Evolutionary conservation across 2,888 invertebrate species (phyloP).

Genomic region (Glaucopsyche alexis): DNA sequence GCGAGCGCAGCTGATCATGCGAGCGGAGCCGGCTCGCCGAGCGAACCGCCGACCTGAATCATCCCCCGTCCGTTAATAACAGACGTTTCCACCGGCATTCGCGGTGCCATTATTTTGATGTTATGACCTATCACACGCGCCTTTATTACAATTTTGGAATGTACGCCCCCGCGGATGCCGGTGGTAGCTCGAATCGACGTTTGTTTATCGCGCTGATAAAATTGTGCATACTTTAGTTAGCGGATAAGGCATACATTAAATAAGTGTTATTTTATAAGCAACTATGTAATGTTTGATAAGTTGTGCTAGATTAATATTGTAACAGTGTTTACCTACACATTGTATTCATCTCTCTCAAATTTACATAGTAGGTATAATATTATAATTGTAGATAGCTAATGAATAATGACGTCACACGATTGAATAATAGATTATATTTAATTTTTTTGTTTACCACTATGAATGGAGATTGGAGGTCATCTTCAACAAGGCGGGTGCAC

Average conservation of each 20-base stretch:
- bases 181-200: not conserved
- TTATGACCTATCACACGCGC: conserved; percentile 26
- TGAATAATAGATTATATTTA: too few species aligned
- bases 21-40: conserved; percentile 26
- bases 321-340: too few species aligned
- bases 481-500: too few species aligned
- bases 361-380: not conserved
- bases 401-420: too few species aligned
- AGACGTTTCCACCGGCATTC: conserved; percentile 32
- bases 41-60: conserved; percentile 66
- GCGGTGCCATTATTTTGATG: conserved; percentile 29
- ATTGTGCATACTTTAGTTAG: not conserved
- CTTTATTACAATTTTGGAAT: not conserved
- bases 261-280: not conserved
- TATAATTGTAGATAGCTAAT: too few species aligned
- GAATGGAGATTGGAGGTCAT: too few species aligned
- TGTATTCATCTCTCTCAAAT: not conserved
- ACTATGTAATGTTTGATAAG: not conserved
- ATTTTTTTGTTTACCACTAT: too few species aligned
- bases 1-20: conserved; percentile 40
- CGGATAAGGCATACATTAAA: not conserved
- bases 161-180: conserved; percentile 1
- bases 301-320: not conserved
- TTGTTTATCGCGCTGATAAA: conserved; percentile 2
- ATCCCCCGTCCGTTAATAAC: conserved; percentile 54